These are phyloP conservation scores for Gallinago paraguaiae DNA, from an alignment of 2,113 vertebrate species.

Conservation along the genomic window DNA sequence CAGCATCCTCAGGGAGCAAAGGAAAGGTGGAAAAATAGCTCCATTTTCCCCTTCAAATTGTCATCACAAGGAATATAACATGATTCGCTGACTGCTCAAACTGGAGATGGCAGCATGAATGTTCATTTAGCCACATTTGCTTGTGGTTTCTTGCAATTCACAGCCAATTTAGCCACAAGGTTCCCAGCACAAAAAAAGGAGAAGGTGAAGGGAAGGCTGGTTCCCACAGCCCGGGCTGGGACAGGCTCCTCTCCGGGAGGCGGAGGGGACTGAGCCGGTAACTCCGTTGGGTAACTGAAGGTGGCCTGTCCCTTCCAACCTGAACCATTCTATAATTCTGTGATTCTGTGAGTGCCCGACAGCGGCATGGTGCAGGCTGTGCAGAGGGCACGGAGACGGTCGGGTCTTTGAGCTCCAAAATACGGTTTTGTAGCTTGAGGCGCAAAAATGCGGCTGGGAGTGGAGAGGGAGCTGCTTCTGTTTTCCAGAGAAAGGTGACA, in stretches of 20 bases:
- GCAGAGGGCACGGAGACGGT: too few species aligned
- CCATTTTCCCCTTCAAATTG: neutral
- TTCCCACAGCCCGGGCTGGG: fast-evolving
- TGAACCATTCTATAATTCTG: neutral
- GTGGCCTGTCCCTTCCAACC: neutral
- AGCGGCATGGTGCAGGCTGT: neutral
- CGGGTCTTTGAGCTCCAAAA: neutral
- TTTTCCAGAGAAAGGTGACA: neutral
- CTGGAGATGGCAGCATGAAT: neutral
- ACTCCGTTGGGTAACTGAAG: neutral
- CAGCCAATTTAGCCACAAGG: neutral
- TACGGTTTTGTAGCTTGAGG: neutral
- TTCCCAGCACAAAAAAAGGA: neutral
- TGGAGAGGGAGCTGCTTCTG: neutral
- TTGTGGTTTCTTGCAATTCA: neutral
- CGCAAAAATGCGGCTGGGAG: neutral
- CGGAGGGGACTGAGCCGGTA: neutral
- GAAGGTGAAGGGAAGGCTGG: neutral
- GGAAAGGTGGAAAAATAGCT: neutral
- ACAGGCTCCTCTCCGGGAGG: neutral
- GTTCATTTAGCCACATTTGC: neutral
- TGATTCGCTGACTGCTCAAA: neutral
- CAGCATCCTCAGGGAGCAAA: neutral
- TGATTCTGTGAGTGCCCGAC: neutral
- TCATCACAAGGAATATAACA: neutral